These are phyloP conservation scores for Podabrus alpinus DNA, from an alignment of 2,888 invertebrate species.

Conservation along the genomic window DNA sequence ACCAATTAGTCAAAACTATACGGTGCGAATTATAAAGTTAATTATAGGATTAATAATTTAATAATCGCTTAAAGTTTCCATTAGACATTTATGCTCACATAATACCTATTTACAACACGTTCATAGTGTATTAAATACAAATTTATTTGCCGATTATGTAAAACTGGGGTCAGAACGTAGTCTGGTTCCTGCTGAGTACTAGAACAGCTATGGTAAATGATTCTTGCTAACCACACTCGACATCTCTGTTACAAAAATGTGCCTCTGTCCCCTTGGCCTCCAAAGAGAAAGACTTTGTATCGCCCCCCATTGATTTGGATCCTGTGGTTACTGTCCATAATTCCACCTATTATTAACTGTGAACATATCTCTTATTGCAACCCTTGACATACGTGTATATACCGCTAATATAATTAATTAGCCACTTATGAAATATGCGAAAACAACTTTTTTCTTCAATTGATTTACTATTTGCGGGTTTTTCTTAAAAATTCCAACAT, in stretches of 20 bases:
- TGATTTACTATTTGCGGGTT: neutral
- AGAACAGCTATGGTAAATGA: conserved; percentile 33
- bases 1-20: neutral
- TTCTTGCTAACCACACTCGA: conserved; percentile 31
- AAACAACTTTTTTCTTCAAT: neutral
- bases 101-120: conserved; percentile 17
- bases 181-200: conserved; percentile 32
- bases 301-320: conserved; percentile 26
- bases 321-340: conserved; percentile 38
- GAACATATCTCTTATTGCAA: conserved; percentile 36
- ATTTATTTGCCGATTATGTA: conserved; percentile 31
- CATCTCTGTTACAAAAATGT: conserved; percentile 36
- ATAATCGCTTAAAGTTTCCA: neutral
- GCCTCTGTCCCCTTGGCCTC: conserved; percentile 28
- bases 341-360: conserved; percentile 42
- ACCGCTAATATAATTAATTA: conserved; percentile 30
- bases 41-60: neutral
- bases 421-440: conserved; percentile 15
- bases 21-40: neutral
- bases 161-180: conserved; percentile 29
- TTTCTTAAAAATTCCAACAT: neutral
- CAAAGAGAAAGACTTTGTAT: conserved; percentile 14
- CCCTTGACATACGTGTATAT: conserved; percentile 27
- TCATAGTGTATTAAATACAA: conserved; percentile 20
- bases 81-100: neutral